Conservation (phyloP, 2,113 vertebrate genomes). For the Odocoileus virginianus region DNA sequence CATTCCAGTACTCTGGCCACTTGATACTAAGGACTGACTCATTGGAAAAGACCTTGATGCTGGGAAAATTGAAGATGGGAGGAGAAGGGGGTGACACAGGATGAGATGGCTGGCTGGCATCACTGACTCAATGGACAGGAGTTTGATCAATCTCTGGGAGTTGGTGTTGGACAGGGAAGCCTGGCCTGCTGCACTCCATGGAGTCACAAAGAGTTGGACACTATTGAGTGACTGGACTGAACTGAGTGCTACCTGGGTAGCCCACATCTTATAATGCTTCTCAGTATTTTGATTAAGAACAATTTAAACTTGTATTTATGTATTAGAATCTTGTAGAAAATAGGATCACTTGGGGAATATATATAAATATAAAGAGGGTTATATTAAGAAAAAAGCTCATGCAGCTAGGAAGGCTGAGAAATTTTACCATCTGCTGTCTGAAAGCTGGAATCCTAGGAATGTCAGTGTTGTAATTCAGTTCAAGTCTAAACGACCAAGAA, state of each 20-base stretch:
- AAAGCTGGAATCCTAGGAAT: too few species aligned
- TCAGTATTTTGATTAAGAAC: neutral
- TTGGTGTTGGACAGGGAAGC: neutral
- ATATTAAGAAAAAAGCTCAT: neutral
- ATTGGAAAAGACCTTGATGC: neutral
- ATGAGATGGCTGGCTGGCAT: neutral
- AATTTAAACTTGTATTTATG: neutral
- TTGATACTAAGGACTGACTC: neutral
- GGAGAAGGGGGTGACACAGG: neutral
- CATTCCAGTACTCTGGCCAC: accelerated
- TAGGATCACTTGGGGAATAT: neutral
- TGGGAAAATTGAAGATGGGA: neutral
- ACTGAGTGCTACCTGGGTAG: neutral
- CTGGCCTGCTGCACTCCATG: accelerated
- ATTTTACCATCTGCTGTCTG: neutral
- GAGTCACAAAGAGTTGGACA: accelerated
- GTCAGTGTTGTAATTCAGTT: neutral
- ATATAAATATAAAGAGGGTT: neutral
- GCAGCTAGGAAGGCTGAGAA: neutral
- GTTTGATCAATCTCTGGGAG: accelerated
- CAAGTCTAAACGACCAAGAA: neutral
- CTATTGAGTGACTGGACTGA: neutral
- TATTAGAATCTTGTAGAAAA: neutral
- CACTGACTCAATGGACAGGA: neutral
- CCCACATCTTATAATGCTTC: neutral